Conservation (phyloP, 2,888 invertebrate genomes). For the Pasiphila rectangulata region DNA sequence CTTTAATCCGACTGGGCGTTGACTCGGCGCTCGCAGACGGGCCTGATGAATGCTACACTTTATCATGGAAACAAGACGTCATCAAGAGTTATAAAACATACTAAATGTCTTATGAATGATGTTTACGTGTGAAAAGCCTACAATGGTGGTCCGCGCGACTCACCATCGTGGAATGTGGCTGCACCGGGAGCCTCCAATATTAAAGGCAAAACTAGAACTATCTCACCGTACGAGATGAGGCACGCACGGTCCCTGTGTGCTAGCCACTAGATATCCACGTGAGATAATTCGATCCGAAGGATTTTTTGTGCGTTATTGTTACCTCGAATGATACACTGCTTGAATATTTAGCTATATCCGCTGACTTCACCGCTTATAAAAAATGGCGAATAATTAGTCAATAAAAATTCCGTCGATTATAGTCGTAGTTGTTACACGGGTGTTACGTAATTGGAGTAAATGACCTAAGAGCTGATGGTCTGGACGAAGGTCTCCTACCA, state of each 20-base stretch:
- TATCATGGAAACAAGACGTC: conserved; percentile 46
- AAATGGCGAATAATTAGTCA: conserved; percentile 79
- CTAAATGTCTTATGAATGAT: conserved; percentile 45
- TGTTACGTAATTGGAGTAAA: conserved; percentile 80
- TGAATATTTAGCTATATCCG: conserved; percentile 81
- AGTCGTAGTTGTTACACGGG: conserved; percentile 71
- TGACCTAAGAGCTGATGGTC: conserved; percentile 70
- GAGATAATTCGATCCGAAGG: conserved; percentile 60
- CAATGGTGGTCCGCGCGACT: conserved; percentile 51
- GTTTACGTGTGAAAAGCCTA: conserved; percentile 52
- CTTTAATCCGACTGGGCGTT: conserved; percentile 79
- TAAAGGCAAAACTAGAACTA: conserved; percentile 29
- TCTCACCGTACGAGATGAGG: conserved; percentile 19
- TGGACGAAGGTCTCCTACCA: conserved; percentile 65
- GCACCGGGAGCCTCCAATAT: conserved; percentile 50
- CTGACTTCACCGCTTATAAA: conserved; percentile 78
- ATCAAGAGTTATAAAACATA: conserved; percentile 53
- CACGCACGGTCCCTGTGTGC: conserved; percentile 27
- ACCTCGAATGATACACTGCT: conserved; percentile 78
- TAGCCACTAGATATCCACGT: conserved; percentile 60
- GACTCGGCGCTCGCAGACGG: conserved; percentile 55
- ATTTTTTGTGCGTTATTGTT: conserved; percentile 75
- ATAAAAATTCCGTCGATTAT: conserved; percentile 80
- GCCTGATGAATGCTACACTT: conserved; percentile 49
- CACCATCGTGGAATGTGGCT: conserved; percentile 71